Percentiles rank a stretch among this genome's conserved stretches.
These are phyloP conservation scores for Pleuronectes platessa DNA, from an alignment of 2,113 vertebrate genomes.

Conservation along the genomic window DNA sequence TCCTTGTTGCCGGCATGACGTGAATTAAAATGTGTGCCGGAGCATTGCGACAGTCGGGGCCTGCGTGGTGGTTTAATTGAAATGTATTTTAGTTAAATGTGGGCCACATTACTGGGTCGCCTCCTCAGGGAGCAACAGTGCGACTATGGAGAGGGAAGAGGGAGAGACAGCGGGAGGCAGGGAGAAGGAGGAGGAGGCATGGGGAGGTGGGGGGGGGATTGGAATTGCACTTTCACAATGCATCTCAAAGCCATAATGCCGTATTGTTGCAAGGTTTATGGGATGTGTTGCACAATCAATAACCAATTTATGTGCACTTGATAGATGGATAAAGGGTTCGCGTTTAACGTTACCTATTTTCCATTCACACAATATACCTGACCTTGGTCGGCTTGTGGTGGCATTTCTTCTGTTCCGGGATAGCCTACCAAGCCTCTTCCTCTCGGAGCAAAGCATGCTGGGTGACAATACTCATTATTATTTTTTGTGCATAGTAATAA, in stretches of 20 bases:
- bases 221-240: constrained; percentile 35
- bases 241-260: constrained; percentile 48
- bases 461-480: background rate
- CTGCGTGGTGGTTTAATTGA: constrained; percentile 48
- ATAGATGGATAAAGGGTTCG: constrained; percentile 53
- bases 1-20: background rate
- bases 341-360: constrained; percentile 28
- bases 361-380: constrained; percentile 27
- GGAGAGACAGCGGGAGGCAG: constrained; percentile 2
- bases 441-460: background rate
- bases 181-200: background rate
- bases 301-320: constrained; percentile 72
- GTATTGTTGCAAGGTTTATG: constrained; percentile 54
- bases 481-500: constrained; percentile 5
- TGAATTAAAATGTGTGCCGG: no score
- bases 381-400: constrained; percentile 28
- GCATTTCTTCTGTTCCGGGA: background rate
- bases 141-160: constrained; percentile 34
- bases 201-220: background rate
- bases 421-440: background rate
- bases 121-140: constrained; percentile 68
- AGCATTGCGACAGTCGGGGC: background rate
- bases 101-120: constrained; percentile 76
- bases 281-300: constrained; percentile 69
- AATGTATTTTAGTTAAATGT: constrained; percentile 69